phyloP scores from a whole-genome alignment of 2,113 vertebrate genomes.

The Archocentrus centrarchus region DNA sequence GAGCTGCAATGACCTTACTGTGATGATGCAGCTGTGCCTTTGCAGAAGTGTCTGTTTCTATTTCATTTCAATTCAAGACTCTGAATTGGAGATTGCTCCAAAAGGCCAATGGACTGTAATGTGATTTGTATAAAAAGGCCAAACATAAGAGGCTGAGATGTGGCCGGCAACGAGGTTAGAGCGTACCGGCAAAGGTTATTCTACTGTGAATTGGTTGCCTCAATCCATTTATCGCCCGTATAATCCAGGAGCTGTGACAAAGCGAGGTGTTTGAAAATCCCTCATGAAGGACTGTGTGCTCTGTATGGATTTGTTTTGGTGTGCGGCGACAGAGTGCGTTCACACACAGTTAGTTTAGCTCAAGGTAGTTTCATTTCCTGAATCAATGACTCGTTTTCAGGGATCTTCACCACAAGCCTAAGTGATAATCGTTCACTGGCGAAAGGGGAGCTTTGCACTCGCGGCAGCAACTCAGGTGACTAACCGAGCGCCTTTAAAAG shows the following conservation, averaged over 20 bases:
- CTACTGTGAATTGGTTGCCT: constrained; percentile 50
- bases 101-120: constrained; percentile 50
- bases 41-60: constrained; percentile 20
- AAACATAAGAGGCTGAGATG: constrained; percentile 33
- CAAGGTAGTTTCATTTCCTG: constrained; percentile 67
- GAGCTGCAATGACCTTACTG: not conserved
- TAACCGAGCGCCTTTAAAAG: constrained; percentile 4
- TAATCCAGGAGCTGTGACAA: constrained; percentile 29
- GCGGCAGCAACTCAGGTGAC: not conserved
- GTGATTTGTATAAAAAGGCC: constrained; percentile 61
- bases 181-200: constrained; percentile 39
- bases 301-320: constrained; percentile 59
- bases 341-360: constrained; percentile 48
- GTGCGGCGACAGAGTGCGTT: constrained; percentile 38
- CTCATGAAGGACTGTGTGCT: constrained; percentile 18
- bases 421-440: constrained; percentile 32
- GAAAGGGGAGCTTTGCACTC: not conserved
- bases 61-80: constrained; percentile 28
- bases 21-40: constrained; percentile 26
- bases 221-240: constrained; percentile 59
- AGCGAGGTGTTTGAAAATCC: constrained; percentile 38
- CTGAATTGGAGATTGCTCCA: constrained; percentile 27
- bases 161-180: constrained; percentile 41
- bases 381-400: constrained; percentile 58
- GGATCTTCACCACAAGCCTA: constrained; percentile 34